Base-by-base conservation (phyloP, 2,113 vertebrate genomes). In the Rhadina sibilatrix region DNA sequence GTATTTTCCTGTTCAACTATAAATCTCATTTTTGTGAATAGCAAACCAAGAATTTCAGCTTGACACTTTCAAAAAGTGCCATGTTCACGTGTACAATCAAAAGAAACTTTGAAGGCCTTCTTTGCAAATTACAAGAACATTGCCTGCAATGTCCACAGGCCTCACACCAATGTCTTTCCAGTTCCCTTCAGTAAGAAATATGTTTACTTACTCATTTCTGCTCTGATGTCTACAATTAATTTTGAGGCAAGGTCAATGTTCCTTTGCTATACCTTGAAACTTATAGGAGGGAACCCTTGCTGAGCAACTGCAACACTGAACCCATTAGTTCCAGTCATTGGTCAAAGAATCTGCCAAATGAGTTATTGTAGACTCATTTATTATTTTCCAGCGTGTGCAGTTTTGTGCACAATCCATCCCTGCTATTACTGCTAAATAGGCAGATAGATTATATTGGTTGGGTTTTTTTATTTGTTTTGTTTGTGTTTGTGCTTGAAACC, bases 301-400 rank as follows among this genome's bases (percentile, higher is more conserved):
- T 89, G 81, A 80, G 64, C 77, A 85, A 40, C 37, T 94, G 35
- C 54, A 91, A 31, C 54, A 46, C 52, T 54, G 33, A 89, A 59
- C 12, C 6, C 47, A 77, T 94, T 93, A 76, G 38, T 89, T 95
- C 46, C 86, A 96, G 50, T 71, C 87, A 87, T 19, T 5, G 3
- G n/a, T 61, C 70, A 94, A 83, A 95, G 83, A 89, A 74, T 60
- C 74, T 81, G n/a, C 7, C 74, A 87, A 94, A 80, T 82, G 40
- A 90, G 53, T 74, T 94, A 61, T 44, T 77, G 33, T 22, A 91
- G 47, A 70, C 78, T 66, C 54, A 90, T 93, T 96, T 94, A 47
- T 95, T 84, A 50, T 94, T 87, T 92, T 83, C 35, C 52, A 87
- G 22, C 28, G 13, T 42, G 46, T 65, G 12, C 12, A 46, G 11